A percentile compares a stretch with the other conserved stretches of the same genome.
Evolutionary conservation across 2,113 vertebrate genomes (phyloP).

Genomic region (Neoarius graeffei): DNA sequence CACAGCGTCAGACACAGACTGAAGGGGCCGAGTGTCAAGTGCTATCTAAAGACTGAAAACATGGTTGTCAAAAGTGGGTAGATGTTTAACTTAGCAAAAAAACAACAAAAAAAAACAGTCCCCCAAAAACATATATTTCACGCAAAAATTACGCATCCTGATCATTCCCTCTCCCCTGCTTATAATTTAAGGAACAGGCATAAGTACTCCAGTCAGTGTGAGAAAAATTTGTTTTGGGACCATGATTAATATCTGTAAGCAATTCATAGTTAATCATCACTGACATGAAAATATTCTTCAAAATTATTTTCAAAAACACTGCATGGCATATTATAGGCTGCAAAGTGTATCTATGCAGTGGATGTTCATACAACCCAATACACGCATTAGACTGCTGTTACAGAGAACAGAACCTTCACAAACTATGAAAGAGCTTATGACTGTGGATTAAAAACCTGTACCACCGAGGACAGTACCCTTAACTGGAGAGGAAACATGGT

Average conservation of each 20-base stretch:
- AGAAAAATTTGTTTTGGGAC: constrained; percentile 56
- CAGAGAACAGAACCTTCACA: constrained; percentile 60
- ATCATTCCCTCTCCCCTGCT: constrained; percentile 48
- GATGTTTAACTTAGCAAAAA: constrained; percentile 76
- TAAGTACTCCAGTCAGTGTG: constrained; percentile 72
- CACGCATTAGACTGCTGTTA: constrained; percentile 41
- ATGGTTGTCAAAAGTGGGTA: constrained; percentile 57
- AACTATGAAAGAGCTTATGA: constrained; percentile 58
- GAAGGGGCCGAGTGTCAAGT: constrained; percentile 85
- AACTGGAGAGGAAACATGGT: constrained; percentile 71
- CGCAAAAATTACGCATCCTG: constrained; percentile 57
- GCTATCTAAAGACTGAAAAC: constrained; percentile 74
- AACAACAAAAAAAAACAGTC: constrained; percentile 37
- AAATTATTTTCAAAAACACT: constrained; percentile 51
- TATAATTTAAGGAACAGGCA: constrained; percentile 78
- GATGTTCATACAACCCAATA: constrained; percentile 38
- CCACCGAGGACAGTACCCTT: constrained; percentile 68
- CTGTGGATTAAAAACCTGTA: constrained; percentile 71
- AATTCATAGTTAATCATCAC: constrained; percentile 85
- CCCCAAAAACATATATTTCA: constrained; percentile 81
- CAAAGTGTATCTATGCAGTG: constrained; percentile 41
- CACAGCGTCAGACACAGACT: constrained; percentile 80
- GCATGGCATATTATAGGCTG: constrained; percentile 55
- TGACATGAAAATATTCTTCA: constrained; percentile 62
- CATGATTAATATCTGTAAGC: constrained; percentile 73